phyloP scores from a whole-genome alignment of 2,797 vertebrate species.

The Cichlasoma orientale region DNA sequence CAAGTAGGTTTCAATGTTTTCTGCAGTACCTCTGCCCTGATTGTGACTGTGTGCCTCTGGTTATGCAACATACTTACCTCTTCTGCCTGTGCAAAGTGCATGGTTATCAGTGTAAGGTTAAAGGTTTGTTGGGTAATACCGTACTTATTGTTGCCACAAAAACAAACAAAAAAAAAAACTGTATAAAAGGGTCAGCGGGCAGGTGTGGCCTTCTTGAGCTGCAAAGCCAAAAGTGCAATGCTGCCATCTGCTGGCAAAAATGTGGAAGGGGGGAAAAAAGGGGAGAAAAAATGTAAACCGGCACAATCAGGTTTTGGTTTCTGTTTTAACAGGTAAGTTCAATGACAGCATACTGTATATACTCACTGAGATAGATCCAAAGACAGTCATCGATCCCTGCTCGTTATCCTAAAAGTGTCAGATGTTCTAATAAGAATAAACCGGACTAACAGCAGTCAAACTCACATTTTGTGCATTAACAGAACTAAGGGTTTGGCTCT shows the following conservation, averaged over 20 bases:
- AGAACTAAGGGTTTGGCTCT: background rate
- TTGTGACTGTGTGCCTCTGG: background rate
- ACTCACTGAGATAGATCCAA: background rate
- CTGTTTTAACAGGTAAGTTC: background rate
- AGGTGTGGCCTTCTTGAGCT: background rate
- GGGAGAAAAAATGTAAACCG: background rate
- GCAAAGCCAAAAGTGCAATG: conserved; percentile 29
- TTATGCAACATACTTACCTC: conserved; percentile 20
- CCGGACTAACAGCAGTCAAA: background rate
- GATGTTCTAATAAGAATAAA: background rate
- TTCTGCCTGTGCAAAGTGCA: conserved; percentile 29
- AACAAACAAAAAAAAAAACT: no score
- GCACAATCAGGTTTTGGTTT: background rate
- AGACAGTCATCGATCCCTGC: background rate
- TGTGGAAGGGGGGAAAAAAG: background rate
- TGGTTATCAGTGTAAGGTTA: background rate
- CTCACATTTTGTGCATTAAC: background rate
- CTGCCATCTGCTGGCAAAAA: conserved; percentile 56
- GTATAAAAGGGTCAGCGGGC: background rate
- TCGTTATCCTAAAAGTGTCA: background rate
- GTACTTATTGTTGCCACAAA: no score
- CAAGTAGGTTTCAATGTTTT: background rate
- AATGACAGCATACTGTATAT: background rate
- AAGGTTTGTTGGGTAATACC: background rate
- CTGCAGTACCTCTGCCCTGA: background rate